These are phyloP conservation scores for Macrosteles quadrilineatus DNA, from an alignment of 1,140 invertebrate genomes.

Conservation along the genomic window DNA sequence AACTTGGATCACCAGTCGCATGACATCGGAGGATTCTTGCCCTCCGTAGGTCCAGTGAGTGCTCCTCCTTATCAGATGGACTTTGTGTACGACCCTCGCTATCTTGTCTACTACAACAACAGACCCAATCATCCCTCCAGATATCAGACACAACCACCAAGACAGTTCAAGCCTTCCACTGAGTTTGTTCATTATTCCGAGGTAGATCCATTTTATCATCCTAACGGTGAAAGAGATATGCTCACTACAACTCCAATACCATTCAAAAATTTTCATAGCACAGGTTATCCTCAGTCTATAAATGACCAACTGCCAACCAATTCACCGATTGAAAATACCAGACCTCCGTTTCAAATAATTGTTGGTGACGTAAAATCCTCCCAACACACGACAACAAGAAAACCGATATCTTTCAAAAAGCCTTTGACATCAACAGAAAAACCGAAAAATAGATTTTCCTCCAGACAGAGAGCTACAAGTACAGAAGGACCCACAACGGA, in stretches of 20 bases:
- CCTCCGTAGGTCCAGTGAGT: slow-evolving; percentile 32
- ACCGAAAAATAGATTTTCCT: neutral
- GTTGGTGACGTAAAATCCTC: neutral
- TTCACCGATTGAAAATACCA: slow-evolving; percentile 12
- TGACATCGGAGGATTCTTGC: slow-evolving; percentile 34
- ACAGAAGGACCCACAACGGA: neutral
- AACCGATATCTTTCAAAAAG: neutral
- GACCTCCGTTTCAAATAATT: slow-evolving; percentile 16
- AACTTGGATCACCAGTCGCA: neutral
- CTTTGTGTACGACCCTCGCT: slow-evolving; percentile 30
- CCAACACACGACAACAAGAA: neutral
- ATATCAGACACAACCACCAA: slow-evolving; percentile 35
- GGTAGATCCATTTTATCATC: slow-evolving; percentile 41
- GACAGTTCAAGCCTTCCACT: slow-evolving; percentile 43
- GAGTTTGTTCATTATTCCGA: slow-evolving; percentile 43
- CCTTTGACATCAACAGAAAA: neutral
- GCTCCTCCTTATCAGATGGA: slow-evolving; percentile 7
- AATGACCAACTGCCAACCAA: slow-evolving; percentile 26
- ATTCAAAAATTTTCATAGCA: neutral
- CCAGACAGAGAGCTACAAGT: neutral
- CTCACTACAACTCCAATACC: neutral
- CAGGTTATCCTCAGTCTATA: slow-evolving; percentile 6
- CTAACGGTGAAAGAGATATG: slow-evolving; percentile 1
- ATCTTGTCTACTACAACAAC: slow-evolving; percentile 34
- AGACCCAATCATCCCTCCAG: slow-evolving; percentile 38